These are phyloP conservation scores for Phengaris arion DNA, from an alignment of 2,888 invertebrate genomes.

Conservation along the genomic window DNA sequence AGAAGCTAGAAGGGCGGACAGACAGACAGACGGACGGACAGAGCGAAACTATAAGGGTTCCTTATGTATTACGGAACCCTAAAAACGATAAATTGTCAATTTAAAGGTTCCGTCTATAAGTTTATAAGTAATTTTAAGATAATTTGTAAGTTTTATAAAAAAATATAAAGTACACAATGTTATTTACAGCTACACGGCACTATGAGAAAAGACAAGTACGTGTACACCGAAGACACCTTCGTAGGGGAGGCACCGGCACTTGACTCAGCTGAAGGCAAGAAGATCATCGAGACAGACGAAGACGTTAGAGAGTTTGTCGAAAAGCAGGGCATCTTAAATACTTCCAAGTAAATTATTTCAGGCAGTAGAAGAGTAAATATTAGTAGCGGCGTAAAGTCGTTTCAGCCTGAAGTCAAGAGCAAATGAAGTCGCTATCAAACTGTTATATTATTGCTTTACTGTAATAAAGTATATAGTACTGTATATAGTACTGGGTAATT, in stretches of 20 bases:
- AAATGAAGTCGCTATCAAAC: too few species aligned
- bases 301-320: slow-evolving; percentile 58
- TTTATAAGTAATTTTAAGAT: too few species aligned
- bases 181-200: slow-evolving; percentile 83
- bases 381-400: background rate
- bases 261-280: slow-evolving; percentile 70
- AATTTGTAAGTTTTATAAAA: too few species aligned
- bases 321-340: slow-evolving; percentile 37
- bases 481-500: background rate
- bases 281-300: slow-evolving; percentile 52
- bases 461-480: too few species aligned
- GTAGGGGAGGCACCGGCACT: slow-evolving; percentile 78
- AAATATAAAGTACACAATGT: background rate
- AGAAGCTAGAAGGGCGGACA: too few species aligned
- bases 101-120: too few species aligned
- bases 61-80: too few species aligned
- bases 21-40: too few species aligned
- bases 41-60: too few species aligned
- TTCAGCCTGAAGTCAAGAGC: background rate
- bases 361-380: background rate
- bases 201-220: slow-evolving; percentile 79
- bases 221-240: slow-evolving; percentile 84
- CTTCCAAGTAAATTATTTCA: background rate
- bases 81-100: too few species aligned
- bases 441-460: too few species aligned